Conservation (phyloP, 1,140 invertebrate genomes). For the Tachypleus tridentatus region DNA sequence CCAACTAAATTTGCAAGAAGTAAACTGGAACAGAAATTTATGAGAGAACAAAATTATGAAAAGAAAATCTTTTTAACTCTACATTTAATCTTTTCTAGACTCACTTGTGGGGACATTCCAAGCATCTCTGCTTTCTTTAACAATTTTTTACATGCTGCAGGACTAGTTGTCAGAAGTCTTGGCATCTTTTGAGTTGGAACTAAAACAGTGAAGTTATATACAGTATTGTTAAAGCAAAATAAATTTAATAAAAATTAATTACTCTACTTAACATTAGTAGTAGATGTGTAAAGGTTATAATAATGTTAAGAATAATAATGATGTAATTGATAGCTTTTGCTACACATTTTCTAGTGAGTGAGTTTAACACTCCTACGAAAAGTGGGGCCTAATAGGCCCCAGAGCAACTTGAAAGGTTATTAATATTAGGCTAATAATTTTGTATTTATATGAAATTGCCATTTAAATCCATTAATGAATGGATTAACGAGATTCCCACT, state of each 20-base stretch:
- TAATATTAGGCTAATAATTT: no score
- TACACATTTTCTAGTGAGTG: no score
- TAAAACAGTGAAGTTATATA: neutral
- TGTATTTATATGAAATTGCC: no score
- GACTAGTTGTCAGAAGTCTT: slow-evolving; percentile 72
- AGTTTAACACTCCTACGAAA: no score
- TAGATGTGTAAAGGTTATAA: slow-evolving; percentile 1
- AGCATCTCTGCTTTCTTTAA: slow-evolving; percentile 77
- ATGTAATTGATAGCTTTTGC: no score
- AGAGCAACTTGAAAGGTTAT: no score
- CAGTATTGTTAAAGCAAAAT: neutral
- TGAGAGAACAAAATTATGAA: neutral
- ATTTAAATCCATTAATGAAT: no score
- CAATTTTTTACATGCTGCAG: slow-evolving; percentile 70
- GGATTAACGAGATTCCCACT: no score
- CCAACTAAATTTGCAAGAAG: no score
- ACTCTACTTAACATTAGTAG: neutral
- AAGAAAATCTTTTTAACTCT: neutral
- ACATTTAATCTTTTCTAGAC: neutral
- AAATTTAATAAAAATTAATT: slow-evolving; percentile 1
- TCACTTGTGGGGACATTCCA: slow-evolving; percentile 46
- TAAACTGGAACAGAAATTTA: slow-evolving; percentile 33
- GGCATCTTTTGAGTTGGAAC: slow-evolving; percentile 71
- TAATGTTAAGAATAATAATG: neutral
- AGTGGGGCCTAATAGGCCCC: no score